These are phyloP conservation scores for Danio rerio DNA, from an alignment of 2,113 vertebrate genomes.

Conservation along the genomic window DNA sequence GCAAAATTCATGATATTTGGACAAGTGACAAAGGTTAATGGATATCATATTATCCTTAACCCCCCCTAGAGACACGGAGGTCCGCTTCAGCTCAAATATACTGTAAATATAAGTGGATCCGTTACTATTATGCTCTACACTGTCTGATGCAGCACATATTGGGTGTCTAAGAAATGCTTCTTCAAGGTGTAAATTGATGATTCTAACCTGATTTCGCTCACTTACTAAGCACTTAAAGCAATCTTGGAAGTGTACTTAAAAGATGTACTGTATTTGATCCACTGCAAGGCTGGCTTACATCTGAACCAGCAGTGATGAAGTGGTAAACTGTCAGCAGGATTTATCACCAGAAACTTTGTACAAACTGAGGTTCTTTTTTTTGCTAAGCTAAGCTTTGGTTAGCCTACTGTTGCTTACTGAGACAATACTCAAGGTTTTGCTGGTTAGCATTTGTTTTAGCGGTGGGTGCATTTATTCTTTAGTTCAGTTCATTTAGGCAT, in stretches of 20 bases:
- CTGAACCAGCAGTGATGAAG: constrained; percentile 22
- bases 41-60: constrained; percentile 27
- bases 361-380: no score
- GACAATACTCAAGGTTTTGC: no score
- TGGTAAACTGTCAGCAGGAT: constrained; percentile 13
- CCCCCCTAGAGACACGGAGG: constrained; percentile 12
- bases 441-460: no score
- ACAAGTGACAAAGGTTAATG: constrained; percentile 38
- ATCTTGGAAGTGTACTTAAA: constrained; percentile 40
- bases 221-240: constrained; percentile 51
- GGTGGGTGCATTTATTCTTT: no score
- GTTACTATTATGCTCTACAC: constrained; percentile 36
- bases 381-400: no score
- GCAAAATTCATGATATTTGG: neutral
- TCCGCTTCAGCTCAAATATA: constrained; percentile 40
- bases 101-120: constrained; percentile 53
- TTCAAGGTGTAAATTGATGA: constrained; percentile 48
- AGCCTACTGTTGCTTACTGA: no score
- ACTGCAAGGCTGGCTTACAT: constrained; percentile 24
- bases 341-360: neutral
- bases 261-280: constrained; percentile 20
- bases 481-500: no score
- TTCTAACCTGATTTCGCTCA: constrained; percentile 36
- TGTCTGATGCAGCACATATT: constrained; percentile 52
- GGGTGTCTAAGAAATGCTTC: constrained; percentile 50